phyloP scores from a whole-genome alignment of 23 tunicate species.

The Corella eumyota region DNA sequence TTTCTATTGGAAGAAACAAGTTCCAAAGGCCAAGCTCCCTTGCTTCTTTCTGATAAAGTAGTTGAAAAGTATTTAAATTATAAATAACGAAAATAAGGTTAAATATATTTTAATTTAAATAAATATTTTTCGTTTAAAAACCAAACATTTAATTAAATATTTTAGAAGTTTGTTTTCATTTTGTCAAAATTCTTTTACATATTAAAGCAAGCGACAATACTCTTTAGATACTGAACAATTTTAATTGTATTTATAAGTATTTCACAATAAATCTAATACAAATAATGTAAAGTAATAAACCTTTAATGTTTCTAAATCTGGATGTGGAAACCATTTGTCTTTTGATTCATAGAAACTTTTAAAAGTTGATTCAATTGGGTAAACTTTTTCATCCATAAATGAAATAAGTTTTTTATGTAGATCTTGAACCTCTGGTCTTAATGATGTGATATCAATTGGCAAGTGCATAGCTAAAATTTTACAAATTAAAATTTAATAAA shows the following conservation, averaged over 20 bases:
- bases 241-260: background rate
- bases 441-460: conserved; percentile 24
- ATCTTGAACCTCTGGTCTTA: conserved; percentile 32
- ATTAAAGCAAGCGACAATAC: no score
- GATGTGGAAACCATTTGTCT: conserved; percentile 44
- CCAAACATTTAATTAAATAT: no score
- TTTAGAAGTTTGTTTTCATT: no score
- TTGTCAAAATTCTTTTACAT: no score
- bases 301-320: conserved; percentile 39
- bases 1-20: conserved; percentile 62
- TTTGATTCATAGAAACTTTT: conserved; percentile 10
- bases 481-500: background rate
- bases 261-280: background rate
- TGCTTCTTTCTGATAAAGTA: conserved; percentile 37
- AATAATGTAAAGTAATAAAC: conserved; percentile 7
- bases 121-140: background rate
- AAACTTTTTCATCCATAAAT: conserved; percentile 44
- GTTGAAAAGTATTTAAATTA: background rate
- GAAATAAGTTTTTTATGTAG: conserved; percentile 15
- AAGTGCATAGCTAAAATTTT: background rate
- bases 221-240: no score
- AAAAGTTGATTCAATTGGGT: conserved; percentile 24
- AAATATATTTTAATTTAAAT: background rate
- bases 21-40: conserved; percentile 71
- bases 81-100: background rate